These are phyloP conservation scores for Sebastes matsubarae DNA, from an alignment of 2,797 vertebrate species.

Conservation along the genomic window DNA sequence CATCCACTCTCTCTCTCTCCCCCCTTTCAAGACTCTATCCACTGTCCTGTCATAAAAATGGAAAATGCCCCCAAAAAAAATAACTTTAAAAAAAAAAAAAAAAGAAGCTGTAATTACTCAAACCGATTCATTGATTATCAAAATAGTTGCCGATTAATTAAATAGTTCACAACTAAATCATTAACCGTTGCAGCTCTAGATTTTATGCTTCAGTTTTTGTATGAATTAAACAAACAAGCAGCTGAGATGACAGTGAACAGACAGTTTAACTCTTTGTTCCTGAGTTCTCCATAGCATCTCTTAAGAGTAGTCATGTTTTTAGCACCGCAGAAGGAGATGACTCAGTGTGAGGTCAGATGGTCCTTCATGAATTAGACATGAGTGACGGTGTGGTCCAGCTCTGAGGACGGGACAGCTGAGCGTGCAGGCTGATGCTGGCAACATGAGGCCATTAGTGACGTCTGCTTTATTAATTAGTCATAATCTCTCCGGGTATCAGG, in stretches of 20 bases:
- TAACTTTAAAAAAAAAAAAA: too few species aligned
- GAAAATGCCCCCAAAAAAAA: too few species aligned
- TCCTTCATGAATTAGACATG: constrained; percentile 78
- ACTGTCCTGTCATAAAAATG: too few species aligned
- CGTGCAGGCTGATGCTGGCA: constrained; percentile 47
- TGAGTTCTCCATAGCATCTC: not conserved
- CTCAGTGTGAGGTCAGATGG: constrained; percentile 62
- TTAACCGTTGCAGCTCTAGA: too few species aligned
- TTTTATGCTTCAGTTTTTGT: not conserved
- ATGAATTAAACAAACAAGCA: not conserved
- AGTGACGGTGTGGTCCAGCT: constrained; percentile 46
- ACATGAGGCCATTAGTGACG: constrained; percentile 74
- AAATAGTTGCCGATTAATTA: too few species aligned
- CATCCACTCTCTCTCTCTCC: too few species aligned
- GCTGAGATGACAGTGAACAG: constrained; percentile 30
- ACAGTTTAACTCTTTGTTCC: not conserved
- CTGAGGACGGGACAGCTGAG: constrained; percentile 42
- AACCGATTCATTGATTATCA: too few species aligned
- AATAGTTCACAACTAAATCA: too few species aligned
- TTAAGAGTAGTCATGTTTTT: not conserved
- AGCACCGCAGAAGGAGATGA: constrained; percentile 4
- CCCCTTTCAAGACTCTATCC: too few species aligned
- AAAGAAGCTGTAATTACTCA: too few species aligned
- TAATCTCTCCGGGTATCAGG: constrained; percentile 63
- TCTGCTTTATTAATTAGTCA: constrained; percentile 79